Base-by-base conservation (phyloP, 2,113 vertebrate genomes). In the Nestor notabilis region DNA sequence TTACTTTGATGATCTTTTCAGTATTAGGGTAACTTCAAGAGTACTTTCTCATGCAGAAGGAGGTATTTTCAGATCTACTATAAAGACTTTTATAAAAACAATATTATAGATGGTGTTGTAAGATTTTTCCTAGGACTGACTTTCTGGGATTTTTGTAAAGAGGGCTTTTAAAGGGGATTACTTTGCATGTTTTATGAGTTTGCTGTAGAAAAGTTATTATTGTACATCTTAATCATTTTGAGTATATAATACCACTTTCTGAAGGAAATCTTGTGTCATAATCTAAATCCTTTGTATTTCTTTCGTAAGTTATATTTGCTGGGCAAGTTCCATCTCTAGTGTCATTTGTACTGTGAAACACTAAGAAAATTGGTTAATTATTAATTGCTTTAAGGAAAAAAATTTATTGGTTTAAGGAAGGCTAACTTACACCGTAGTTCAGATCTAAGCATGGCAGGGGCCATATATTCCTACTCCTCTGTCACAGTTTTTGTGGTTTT, bases 401-500 rank as follows among this genome's bases (percentile, higher is more conserved):
- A 39, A 39, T 9, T 9, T 39, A 39, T 39, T 39, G 39, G 14
- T 52, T 70, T 71, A 75, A 65, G 49, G 55, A 63, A 78, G 66
- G 68, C 10, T 94, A 12, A 53, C 55, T 80, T 90, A 13, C 6
- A 4, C 31, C 39, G 10, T 86, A 95, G 91, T 75, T 70, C 31
- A 91, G 60, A 79, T 83, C 50, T 97, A 91, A 96, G 85, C 15
- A 35, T 87, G 89, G 96, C 93, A 95, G 92, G 49, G 89, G 92
- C 91, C 86, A 28, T 92, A 89, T 90, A 72, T 90, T 97, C 94
- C 90, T 97, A 87, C 93, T 97, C 75, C 94, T 96, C 74, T 97
- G 94, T 98, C 97, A 97, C 87, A 95, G 89, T 97, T 96, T 88
- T 90, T 85, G 78, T 97, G 89, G 97, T 98, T 98, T 97, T 94